Conservation (phyloP, 1,140 invertebrate species). For the Trinorchestia longiramus region DNA sequence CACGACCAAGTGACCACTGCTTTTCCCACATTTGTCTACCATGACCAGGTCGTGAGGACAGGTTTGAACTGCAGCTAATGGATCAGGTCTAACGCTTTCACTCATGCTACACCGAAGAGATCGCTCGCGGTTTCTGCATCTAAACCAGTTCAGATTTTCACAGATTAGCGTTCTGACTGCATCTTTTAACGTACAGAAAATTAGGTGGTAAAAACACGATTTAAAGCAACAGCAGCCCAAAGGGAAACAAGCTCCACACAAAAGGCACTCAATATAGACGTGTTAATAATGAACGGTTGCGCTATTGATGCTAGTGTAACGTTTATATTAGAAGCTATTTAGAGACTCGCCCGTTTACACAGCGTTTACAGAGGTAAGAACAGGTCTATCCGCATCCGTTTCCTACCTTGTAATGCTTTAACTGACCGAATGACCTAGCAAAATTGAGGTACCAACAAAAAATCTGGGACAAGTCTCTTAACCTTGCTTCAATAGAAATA, state of each 20-base stretch:
- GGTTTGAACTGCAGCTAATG: conserved; percentile 24
- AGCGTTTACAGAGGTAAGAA: background rate
- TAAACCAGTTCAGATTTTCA: conserved; percentile 12
- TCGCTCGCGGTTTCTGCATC: background rate
- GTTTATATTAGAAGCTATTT: conserved; percentile 53
- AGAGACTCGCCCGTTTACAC: conserved; percentile 33
- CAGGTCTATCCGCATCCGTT: conserved; percentile 6
- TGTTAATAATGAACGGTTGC: conserved; percentile 45
- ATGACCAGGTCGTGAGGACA: conserved; percentile 9
- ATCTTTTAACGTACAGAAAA: background rate
- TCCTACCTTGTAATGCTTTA: background rate
- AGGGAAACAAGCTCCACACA: conserved; percentile 40
- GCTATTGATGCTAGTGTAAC: conserved; percentile 44
- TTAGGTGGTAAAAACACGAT: conserved; percentile 48
- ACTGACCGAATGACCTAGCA: background rate
- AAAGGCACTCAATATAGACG: conserved; percentile 46
- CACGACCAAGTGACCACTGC: background rate
- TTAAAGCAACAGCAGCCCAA: background rate
- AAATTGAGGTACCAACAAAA: background rate
- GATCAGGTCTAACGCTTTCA: background rate
- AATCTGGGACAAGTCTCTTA: background rate
- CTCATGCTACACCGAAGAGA: background rate
- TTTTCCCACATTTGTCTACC: background rate
- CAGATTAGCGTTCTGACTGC: conserved; percentile 37
- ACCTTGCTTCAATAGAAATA: background rate